Base-by-base conservation (phyloP, 2,888 invertebrate species). In the Cynaeus angustus region DNA sequence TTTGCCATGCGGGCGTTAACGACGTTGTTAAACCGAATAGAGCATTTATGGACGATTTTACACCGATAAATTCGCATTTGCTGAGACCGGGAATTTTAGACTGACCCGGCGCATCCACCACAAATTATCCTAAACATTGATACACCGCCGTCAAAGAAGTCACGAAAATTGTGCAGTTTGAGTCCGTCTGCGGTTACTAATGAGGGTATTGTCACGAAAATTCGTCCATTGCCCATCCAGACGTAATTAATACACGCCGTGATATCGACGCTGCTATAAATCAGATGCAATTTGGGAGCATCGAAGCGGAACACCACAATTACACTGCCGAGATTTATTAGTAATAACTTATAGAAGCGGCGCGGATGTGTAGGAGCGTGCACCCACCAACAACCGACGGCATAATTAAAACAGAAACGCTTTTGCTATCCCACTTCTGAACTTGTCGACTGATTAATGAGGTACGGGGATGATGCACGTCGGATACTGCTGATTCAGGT, bases 401-500 rank as follows among this genome's bases (percentile, higher is more conserved):
- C 53, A 64, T 64, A 64, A 64, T 64, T 64, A 64, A 64, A 64
- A 64, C 64, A 12, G 52, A 14, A 59, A 10, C 45, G 59, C 37
- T 43, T 10, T 8, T 8, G 59, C 56, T 16, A 56, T 14, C 12
- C 53, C 64, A 53, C 64, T 64, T 45, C 62, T 64, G 52, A 61
- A 46, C 61, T 61, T 33, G 53, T 28, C 52, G 28, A 13, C 80
- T 80, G 80, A 81, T 81, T 80, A 81, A 81, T 80, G 80, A 80
- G 78, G 74, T 75, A 72, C 72, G 66, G 74, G 73, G 75, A 76
- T 75, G 76, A 81, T 74, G 78, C 77, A 76, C 77, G 77, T 78
- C 79, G 77, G 78, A 81, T 80, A 80, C 72, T 74, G 82, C 81
- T 81, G 82, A 82, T 72, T 79, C 82, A 79, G 80, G 80, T 81